These are phyloP conservation scores for Turritopsis rubra DNA, from an alignment of 30 jellyfish, hydroid and myxozoan genomes.

Conservation along the genomic window DNA sequence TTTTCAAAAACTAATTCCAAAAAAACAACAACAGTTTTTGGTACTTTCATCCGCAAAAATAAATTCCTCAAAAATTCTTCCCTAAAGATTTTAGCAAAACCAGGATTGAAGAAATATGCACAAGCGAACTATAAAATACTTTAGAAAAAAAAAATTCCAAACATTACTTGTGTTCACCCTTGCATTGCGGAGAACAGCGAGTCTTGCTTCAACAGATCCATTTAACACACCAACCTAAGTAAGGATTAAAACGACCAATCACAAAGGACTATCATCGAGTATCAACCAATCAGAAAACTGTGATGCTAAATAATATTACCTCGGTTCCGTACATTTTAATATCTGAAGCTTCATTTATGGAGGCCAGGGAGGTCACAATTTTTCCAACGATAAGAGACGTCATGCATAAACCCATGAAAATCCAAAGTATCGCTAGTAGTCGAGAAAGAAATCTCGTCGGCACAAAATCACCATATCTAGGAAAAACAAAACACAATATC, in stretches of 20 bases:
- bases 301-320: slow-evolving; percentile 23
- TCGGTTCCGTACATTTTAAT: slow-evolving; percentile 14
- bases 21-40: too few species aligned
- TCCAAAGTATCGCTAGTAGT: neutral
- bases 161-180: neutral
- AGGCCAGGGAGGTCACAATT: neutral
- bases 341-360: slow-evolving; percentile 7
- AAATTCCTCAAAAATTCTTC: too few species aligned
- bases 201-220: slow-evolving; percentile 16
- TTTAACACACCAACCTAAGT: slow-evolving; percentile 7
- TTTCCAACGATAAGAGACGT: slow-evolving; percentile 18
- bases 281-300: neutral
- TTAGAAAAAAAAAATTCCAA: too few species aligned
- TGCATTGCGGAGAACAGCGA: slow-evolving; percentile 1
- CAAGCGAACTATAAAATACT: too few species aligned
- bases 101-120: too few species aligned
- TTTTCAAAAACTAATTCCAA: too few species aligned
- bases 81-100: too few species aligned
- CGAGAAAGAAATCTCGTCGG: neutral
- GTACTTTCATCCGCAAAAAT: too few species aligned
- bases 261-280: neutral
- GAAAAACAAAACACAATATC: neutral
- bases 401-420: neutral
- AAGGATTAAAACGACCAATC: neutral
- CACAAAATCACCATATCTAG: slow-evolving; percentile 24